Base-by-base conservation (phyloP, 2,888 invertebrate genomes). In the Theristus sp. region DNA sequence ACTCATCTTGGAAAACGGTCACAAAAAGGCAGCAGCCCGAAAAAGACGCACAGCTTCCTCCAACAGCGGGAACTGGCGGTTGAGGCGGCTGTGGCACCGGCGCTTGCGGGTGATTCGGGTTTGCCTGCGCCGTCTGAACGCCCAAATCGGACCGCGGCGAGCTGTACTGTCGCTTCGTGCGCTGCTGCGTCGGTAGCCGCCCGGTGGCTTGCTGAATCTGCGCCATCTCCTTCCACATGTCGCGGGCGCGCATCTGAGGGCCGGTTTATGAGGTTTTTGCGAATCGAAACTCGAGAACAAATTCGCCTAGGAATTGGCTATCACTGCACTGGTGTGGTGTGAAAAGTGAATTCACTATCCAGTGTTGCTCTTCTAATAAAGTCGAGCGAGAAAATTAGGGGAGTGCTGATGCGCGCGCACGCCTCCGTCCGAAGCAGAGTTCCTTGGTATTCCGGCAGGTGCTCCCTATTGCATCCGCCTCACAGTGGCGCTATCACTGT, bases 171-270 rank as follows among this genome's bases (percentile, higher is more conserved):
- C 20, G 49, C 2, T 22, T 28, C 53, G 29, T 53, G 30, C 24
- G 17, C 55, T 10, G 17, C 53, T 28, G 2, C 59, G 31, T 6
- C 22, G 25, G 38, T 17, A 20, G 38, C 27, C 20, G 62, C 25
- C 68, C 69, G 47, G 69, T 62, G n/a, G 65, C 66, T 1, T 69
- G 63, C 62, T 72, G 71, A 24, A 72, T 67, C 29, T 67, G 66
- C n/a, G 70, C 67, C 70, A 71, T 72, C 63, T 72, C 71, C 52
- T 67, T 66, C 72, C 72, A 72, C 70, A 72, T 70, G 59, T 73
- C 72, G 29, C 72, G 68, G 24, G 69, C 69, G 31, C 72, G 66
- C 29, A 69, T 70, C 69, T 69, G 61, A 31, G 66, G 59, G n/a
- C n/a, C n/a, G n/a, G n/a, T n/a, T n/a, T n/a, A n/a, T n/a, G n/a